These are phyloP conservation scores for Hydrozoanthus tunicans DNA, from an alignment of 64 coral and sea anemone genomes.

Conservation along the genomic window DNA sequence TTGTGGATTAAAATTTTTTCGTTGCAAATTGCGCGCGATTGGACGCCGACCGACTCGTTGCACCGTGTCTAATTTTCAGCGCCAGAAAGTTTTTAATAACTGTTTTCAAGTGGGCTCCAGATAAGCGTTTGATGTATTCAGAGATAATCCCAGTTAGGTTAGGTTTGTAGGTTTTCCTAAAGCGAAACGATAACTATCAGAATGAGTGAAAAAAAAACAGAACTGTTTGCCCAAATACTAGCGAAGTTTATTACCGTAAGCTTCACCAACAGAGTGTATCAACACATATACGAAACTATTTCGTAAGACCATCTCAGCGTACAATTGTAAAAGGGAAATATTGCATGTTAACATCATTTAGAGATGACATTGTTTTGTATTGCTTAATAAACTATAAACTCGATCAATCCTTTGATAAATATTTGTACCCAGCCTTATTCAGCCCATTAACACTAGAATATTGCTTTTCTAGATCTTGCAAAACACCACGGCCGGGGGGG, in stretches of 20 bases:
- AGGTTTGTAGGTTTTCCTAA: neutral
- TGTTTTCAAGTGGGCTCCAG: slow-evolving; percentile 3
- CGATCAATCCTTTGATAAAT: slow-evolving; percentile 15
- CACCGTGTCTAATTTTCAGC: slow-evolving; percentile 8
- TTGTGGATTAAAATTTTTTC: neutral
- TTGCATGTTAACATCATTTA: slow-evolving; percentile 11
- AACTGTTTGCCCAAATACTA: neutral
- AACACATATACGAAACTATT: neutral
- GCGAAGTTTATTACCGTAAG: neutral
- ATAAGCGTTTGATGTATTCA: neutral
- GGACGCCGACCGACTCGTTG: neutral
- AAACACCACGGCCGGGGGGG: no score
- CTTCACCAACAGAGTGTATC: neutral
- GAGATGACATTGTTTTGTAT: slow-evolving; percentile 9
- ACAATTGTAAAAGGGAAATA: neutral
- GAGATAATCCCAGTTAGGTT: neutral
- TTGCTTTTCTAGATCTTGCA: neutral
- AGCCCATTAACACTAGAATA: slow-evolving; percentile 27
- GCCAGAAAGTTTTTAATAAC: slow-evolving; percentile 30
- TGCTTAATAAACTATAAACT: slow-evolving; percentile 44
- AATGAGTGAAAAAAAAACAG: neutral
- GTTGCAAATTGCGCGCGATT: neutral
- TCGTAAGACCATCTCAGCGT: neutral
- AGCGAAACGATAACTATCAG: slow-evolving; percentile 7
- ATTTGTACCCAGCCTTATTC: slow-evolving; percentile 1